phyloP scores from a whole-genome alignment of 2,797 vertebrate species.

The Sylvia borin region DNA sequence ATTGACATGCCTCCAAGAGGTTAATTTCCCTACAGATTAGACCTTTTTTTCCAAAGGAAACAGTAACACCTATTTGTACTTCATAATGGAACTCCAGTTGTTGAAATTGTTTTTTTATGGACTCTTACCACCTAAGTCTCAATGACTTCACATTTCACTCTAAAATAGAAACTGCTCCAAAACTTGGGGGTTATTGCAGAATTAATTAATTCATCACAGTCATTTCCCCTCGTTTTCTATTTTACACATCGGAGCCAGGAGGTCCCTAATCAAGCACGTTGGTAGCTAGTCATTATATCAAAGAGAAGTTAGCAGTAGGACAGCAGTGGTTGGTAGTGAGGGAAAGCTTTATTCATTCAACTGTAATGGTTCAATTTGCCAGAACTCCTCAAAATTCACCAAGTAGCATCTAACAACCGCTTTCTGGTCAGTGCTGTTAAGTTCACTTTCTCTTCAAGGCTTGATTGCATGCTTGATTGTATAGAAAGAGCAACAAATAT shows the following conservation, averaged over 20 bases:
- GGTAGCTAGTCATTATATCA: not conserved
- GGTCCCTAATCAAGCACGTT: not conserved
- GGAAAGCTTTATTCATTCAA: not conserved
- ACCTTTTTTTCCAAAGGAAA: constrained; percentile 52
- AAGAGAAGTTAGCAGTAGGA: not conserved
- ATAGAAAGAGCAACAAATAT: not conserved
- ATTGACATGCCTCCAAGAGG: constrained; percentile 36
- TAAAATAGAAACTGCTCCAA: not conserved
- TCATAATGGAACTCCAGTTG: not conserved
- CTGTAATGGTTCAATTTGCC: not conserved
- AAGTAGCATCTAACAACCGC: not conserved
- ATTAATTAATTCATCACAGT: not conserved
- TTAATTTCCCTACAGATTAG: constrained; percentile 28
- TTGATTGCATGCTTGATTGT: not conserved
- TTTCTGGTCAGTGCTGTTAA: not conserved
- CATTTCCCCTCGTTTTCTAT: not conserved
- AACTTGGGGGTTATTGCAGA: not conserved
- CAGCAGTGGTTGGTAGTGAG: not conserved
- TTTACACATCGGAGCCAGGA: not conserved
- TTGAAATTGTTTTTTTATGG: not conserved
- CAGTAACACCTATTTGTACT: constrained; percentile 36
- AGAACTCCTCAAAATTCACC: not conserved
- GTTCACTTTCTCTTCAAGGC: not conserved
- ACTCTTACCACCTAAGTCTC: not conserved
- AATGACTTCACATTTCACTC: not conserved